A percentile compares a stretch with the other conserved stretches of the same genome.
phyloP scores from a whole-genome alignment of 2,113 vertebrate species.

The Planiliza haematocheilus region DNA sequence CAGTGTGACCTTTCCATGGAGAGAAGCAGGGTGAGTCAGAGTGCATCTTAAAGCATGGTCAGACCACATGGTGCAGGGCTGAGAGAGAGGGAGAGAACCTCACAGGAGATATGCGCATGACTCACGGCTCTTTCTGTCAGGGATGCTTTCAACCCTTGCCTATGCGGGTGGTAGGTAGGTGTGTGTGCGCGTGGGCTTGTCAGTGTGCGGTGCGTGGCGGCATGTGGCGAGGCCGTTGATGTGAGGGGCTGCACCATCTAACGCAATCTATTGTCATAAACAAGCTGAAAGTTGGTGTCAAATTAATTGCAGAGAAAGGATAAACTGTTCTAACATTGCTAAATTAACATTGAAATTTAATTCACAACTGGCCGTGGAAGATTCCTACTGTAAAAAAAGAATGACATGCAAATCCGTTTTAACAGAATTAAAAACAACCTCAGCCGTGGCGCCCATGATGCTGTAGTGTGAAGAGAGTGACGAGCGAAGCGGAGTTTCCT shows the following conservation, averaged over 20 bases:
- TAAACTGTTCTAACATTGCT: neutral
- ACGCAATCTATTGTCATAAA: conserved; percentile 20
- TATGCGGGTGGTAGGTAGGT: conserved; percentile 50
- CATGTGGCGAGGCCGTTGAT: conserved; percentile 49
- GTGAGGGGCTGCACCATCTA: conserved; percentile 13
- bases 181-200: conserved; percentile 53
- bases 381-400: neutral
- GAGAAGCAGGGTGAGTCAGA: conserved; percentile 63
- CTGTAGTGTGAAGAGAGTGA: conserved; percentile 13
- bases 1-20: conserved; percentile 63
- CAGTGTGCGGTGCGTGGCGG: conserved; percentile 56
- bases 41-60: conserved; percentile 52
- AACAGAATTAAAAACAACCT: conserved; percentile 21
- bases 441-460: conserved; percentile 40
- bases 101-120: conserved; percentile 59
- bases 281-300: neutral
- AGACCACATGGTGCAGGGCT: conserved; percentile 58
- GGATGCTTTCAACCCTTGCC: conserved; percentile 50
- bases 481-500: conserved; percentile 74
- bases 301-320: neutral
- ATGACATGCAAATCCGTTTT: neutral
- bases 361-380: neutral
- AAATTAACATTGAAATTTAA: neutral
- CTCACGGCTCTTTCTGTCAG: conserved; percentile 64
- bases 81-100: conserved; percentile 65